These are phyloP conservation scores for Drosophila tropicalis DNA, from an alignment of 1,140 invertebrate genomes.

Conservation along the genomic window DNA sequence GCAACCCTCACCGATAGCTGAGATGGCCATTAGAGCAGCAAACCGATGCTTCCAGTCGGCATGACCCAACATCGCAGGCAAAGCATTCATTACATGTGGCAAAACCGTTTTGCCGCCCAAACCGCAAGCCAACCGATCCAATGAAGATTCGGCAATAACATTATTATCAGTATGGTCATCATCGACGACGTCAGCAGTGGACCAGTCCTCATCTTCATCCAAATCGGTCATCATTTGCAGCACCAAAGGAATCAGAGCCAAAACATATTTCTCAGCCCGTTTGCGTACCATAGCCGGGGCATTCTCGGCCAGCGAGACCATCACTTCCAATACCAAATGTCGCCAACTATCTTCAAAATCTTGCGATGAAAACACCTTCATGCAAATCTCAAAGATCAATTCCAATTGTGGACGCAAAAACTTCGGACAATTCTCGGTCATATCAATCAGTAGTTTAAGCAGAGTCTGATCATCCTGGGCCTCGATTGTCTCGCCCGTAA, in stretches of 20 bases:
- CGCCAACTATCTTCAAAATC: constrained; percentile 93
- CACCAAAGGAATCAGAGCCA: constrained; percentile 90
- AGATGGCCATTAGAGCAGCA: constrained; percentile 99
- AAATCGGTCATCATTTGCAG: constrained; percentile 98
- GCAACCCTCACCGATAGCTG: constrained; percentile 98
- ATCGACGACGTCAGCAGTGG: constrained; percentile 90
- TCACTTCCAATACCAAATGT: constrained; percentile 95
- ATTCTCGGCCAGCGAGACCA: constrained; percentile 97
- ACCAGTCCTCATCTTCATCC: constrained; percentile 90
- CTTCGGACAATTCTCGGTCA: constrained; percentile 96
- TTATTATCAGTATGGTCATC: constrained; percentile 95
- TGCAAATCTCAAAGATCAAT: constrained; percentile 94
- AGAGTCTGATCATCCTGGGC: constrained; percentile 94
- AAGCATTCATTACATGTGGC: constrained; percentile 92
- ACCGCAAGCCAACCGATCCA: constrained; percentile 98
- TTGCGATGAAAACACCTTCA: constrained; percentile 91
- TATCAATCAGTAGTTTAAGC: constrained; percentile 95
- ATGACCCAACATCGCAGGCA: constrained; percentile 94
- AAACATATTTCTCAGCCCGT: constrained; percentile 91
- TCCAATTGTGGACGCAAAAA: constrained; percentile 94
- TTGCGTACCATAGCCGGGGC: constrained; percentile 98
- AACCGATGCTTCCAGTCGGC: constrained; percentile 94
- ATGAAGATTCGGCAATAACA: constrained; percentile 97
- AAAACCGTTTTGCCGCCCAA: constrained; percentile 98
- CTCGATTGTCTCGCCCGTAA: constrained; percentile 87